Evolutionary conservation across 2,113 vertebrate species (phyloP), one percentile per base, ranked within the genome.

Genomic region (Sus scrofa): DNA sequence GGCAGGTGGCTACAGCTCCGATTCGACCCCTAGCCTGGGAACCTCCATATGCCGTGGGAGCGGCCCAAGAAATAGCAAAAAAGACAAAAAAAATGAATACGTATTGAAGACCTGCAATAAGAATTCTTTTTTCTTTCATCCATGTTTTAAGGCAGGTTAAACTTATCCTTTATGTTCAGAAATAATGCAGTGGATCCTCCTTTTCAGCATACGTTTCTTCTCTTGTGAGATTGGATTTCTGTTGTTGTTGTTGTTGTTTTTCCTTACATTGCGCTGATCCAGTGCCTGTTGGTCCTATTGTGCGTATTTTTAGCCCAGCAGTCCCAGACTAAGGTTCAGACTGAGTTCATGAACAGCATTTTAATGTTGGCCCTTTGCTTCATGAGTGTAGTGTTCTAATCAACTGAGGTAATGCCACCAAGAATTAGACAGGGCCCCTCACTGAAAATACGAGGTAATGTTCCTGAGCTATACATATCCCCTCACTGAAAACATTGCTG

Each of bases 341-440:
- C 78, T 78, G 96, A 92, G 27, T 86, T 91, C 32, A 60, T 39
- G 27, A 86, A 58, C 56, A 63, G n/a, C 86, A 86, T 71, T 67
- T 89, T 67, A 67, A 34, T 18, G 2, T 74, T 50, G 60, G 24
- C 52, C 10, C 39, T 93, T 79, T 78, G 68, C 60, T 79, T 93
- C 30, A 1, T 24, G 32, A 78, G 26, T 34, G 0, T 6, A 37
- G 20, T 83, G 39, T 83, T 90, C 68, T 86, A 54, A 74, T 27
- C 32, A 79, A 63, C 54, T 77, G 20, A 58, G 15, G 16, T 81
- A 24, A 75, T 37, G 60, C 60, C 93, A 44, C 37, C 87, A 52
- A 88, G 58, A 88, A 71, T 82, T 73, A 75, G 68, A 56, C 26
- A 52, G 79, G 34, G 34, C 6, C 5, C 27, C 73, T 71, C 68